These are phyloP conservation scores for Vespertilio murinus DNA, from an alignment of 2,797 vertebrate genomes.

Conservation along the genomic window DNA sequence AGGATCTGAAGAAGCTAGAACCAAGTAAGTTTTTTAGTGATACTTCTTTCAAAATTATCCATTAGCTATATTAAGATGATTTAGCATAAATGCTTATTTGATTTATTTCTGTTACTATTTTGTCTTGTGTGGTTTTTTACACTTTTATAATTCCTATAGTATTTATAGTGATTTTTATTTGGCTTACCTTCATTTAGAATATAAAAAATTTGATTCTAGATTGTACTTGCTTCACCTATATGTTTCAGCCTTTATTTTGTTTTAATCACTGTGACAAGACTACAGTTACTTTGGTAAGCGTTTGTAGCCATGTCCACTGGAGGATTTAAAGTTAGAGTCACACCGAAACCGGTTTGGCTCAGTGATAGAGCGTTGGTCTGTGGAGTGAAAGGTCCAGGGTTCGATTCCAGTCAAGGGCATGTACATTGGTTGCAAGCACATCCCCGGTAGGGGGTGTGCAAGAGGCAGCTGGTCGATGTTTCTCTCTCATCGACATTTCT, in stretches of 20 bases:
- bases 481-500: too few species aligned
- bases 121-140: neutral
- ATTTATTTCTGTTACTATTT: conserved; percentile 3
- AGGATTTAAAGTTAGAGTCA: neutral
- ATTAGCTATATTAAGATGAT: neutral
- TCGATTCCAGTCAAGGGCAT: too few species aligned
- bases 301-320: neutral
- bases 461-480: too few species aligned
- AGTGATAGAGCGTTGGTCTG: too few species aligned
- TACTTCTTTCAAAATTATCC: conserved; percentile 9
- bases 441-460: too few species aligned
- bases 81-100: neutral
- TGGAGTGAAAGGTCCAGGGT: too few species aligned
- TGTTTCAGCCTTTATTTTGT: conserved; percentile 7
- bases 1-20: conserved; percentile 98
- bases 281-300: neutral
- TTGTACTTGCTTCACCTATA: neutral
- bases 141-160: neutral
- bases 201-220: neutral
- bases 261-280: neutral
- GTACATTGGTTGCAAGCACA: too few species aligned
- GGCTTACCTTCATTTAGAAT: neutral
- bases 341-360: too few species aligned
- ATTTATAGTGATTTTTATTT: conserved; percentile 1
- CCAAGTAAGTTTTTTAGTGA: conserved; percentile 89